Evolutionary conservation across 2,888 invertebrate species (phyloP).

Genomic region (Andrena trimmerana): DNA sequence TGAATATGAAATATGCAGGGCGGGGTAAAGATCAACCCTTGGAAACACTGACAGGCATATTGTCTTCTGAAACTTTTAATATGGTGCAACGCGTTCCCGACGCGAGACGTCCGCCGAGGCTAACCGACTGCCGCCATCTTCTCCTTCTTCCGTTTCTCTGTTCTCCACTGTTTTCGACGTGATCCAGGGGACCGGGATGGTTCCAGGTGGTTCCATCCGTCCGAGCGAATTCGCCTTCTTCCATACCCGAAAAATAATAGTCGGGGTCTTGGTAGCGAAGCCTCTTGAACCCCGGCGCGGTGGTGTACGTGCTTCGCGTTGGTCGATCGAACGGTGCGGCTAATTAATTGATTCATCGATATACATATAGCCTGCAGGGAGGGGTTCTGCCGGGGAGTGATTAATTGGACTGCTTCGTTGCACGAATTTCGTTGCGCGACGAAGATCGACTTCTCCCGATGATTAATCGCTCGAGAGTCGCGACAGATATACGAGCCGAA

Average conservation of each 20-base stretch:
- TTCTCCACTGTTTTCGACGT: not conserved
- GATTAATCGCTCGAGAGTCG: slow-evolving; percentile 46
- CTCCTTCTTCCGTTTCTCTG: not conserved
- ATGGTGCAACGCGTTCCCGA: slow-evolving; percentile 75
- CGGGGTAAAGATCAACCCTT: slow-evolving; percentile 38
- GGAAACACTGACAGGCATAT: slow-evolving; percentile 71
- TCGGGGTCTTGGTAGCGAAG: slow-evolving; percentile 33
- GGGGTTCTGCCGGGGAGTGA: slow-evolving; percentile 45
- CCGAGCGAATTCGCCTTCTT: slow-evolving; percentile 18
- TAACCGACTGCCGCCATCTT: slow-evolving; percentile 64
- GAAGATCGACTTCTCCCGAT: slow-evolving; percentile 57
- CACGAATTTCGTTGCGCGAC: slow-evolving; percentile 55
- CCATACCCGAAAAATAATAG: slow-evolving; percentile 24
- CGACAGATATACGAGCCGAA: slow-evolving; percentile 45
- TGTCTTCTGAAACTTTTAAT: slow-evolving; percentile 78
- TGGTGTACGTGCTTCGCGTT: slow-evolving; percentile 39
- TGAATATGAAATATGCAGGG: slow-evolving; percentile 24
- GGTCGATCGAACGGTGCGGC: slow-evolving; percentile 54
- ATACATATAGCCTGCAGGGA: slow-evolving; percentile 44
- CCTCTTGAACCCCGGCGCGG: slow-evolving; percentile 16
- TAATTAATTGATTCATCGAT: slow-evolving; percentile 68
- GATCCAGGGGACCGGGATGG: slow-evolving; percentile 5
- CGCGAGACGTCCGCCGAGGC: slow-evolving; percentile 71
- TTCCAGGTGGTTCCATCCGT: no score
- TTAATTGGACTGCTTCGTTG: slow-evolving; percentile 64